These are phyloP conservation scores for Ennomos fuscantarius DNA, from an alignment of 2,888 invertebrate species.

Conservation along the genomic window DNA sequence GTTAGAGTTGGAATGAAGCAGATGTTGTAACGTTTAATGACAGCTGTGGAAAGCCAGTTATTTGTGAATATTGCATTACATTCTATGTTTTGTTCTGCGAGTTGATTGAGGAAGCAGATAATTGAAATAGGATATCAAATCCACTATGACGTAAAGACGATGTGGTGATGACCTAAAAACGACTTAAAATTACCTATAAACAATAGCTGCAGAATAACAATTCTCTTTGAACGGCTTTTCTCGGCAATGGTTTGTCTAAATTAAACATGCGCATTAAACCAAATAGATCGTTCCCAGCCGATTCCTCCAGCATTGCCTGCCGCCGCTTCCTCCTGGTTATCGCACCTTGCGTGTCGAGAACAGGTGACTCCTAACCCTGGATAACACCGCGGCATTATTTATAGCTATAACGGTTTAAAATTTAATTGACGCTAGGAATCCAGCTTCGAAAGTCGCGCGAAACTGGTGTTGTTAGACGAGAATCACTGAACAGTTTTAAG, in stretches of 20 bases:
- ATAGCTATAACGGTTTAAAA: slow-evolving; percentile 42
- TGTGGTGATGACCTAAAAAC: too few species aligned
- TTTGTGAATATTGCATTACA: slow-evolving; percentile 26
- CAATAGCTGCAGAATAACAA: too few species aligned
- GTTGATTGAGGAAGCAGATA: not conserved
- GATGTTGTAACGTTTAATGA: slow-evolving; percentile 34
- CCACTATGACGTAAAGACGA: too few species aligned
- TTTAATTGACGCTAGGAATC: slow-evolving; percentile 46
- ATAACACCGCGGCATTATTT: slow-evolving; percentile 38
- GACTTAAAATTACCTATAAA: too few species aligned
- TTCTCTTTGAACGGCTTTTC: too few species aligned
- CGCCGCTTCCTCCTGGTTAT: slow-evolving; percentile 25
- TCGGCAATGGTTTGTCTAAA: not conserved
- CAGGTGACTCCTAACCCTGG: slow-evolving; percentile 34
- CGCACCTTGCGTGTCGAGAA: slow-evolving; percentile 35
- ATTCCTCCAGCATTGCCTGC: slow-evolving; percentile 16
- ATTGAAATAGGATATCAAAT: not conserved
- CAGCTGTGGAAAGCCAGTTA: slow-evolving; percentile 25
- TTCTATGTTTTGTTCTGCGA: slow-evolving; percentile 7
- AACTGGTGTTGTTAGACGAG: slow-evolving; percentile 40
- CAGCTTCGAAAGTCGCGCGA: slow-evolving; percentile 40
- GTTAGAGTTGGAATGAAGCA: slow-evolving; percentile 29
- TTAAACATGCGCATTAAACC: slow-evolving; percentile 17
- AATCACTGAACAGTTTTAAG: slow-evolving; percentile 30
- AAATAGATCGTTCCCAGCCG: slow-evolving; percentile 29